phyloP scores from a whole-genome alignment of 2,113 vertebrate genomes.

The Mesembrinibis cayennensis region DNA sequence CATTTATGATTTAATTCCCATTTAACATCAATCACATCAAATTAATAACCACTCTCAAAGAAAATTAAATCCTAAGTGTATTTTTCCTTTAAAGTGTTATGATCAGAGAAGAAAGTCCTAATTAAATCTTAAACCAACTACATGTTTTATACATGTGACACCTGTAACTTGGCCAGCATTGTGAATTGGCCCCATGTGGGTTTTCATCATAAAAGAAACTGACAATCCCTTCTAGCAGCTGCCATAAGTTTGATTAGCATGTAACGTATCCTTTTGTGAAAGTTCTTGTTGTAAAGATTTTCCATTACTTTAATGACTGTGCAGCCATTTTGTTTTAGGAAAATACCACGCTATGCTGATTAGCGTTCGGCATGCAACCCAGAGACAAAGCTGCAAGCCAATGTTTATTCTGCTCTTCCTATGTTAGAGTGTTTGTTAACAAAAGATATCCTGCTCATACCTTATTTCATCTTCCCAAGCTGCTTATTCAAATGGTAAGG shows the following conservation, averaged over 20 bases:
- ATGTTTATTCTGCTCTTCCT: background rate
- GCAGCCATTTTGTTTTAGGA: constrained; percentile 32
- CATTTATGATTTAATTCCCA: constrained; percentile 79
- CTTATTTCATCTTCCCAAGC: background rate
- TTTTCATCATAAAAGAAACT: constrained; percentile 33
- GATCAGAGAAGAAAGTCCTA: constrained; percentile 58
- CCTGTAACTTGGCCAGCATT: constrained; percentile 41
- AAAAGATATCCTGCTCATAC: background rate
- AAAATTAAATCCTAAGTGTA: constrained; percentile 67
- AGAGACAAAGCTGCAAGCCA: background rate
- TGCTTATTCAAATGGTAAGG: background rate
- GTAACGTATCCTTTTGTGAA: background rate
- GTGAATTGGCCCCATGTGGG: constrained; percentile 40
- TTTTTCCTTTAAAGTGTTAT: constrained; percentile 61
- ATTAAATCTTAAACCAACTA: constrained; percentile 70
- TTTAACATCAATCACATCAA: constrained; percentile 74
- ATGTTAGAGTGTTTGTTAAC: background rate
- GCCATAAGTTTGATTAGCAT: constrained; percentile 50
- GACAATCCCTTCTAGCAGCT: constrained; percentile 33
- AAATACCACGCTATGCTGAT: background rate
- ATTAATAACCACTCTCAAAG: constrained; percentile 75
- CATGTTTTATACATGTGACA: constrained; percentile 29
- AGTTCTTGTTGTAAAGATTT: constrained; percentile 30
- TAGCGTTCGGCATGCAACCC: rapidly evolving
- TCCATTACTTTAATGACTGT: constrained; percentile 6